Evolutionary conservation across 2,113 vertebrate genomes (phyloP), one percentile per base, ranked within the genome.

Genomic region (Actinemys pallida): DNA sequence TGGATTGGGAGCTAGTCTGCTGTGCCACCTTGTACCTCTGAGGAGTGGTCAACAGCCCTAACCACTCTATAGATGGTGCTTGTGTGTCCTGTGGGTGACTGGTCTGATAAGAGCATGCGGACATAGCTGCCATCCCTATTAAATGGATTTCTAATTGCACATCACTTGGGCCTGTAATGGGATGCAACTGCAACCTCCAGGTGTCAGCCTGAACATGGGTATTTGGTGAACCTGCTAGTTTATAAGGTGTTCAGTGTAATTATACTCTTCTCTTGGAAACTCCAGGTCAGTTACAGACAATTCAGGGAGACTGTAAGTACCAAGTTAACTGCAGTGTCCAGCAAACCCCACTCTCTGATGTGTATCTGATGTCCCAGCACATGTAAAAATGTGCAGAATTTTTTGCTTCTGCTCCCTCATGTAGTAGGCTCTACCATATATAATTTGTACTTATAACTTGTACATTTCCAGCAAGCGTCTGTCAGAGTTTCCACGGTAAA

Each of bases 131-230:
- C 88, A 87, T 45, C 87, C 35, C 1, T 92, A 80, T 49, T 83
- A 96, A 97, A 96, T 82, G 87, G 93, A 88, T 97, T 92, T 95
- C 85, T 84, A 85, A 45, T 78, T 78, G 75, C 42, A 78, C 13
- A 27, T 27, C 42, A 16, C 25, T 78, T 47, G 10, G 75, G 39
- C 24, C 39, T 76, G 10, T 12, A 25, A 76, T 75, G 39, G 65
- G 39, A 22, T 24, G 22, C 8, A 24, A 24, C 69, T 42, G 39
- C 39, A 75, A 24, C 39, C 42, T 45, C 72, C 20, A 78, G 75
- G 42, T 27, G 24, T 25, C 25, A 78, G 45, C 10, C 42, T 27
- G 42, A 78, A 47, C 6, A 8, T 47, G 45, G 75, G 42, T 42
- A 76, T 42, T 47, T 7, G 42, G 75, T 76, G 75, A 76, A 14